Conservation (phyloP, 2,113 vertebrate genomes). For the Kryptolebias marmoratus region DNA sequence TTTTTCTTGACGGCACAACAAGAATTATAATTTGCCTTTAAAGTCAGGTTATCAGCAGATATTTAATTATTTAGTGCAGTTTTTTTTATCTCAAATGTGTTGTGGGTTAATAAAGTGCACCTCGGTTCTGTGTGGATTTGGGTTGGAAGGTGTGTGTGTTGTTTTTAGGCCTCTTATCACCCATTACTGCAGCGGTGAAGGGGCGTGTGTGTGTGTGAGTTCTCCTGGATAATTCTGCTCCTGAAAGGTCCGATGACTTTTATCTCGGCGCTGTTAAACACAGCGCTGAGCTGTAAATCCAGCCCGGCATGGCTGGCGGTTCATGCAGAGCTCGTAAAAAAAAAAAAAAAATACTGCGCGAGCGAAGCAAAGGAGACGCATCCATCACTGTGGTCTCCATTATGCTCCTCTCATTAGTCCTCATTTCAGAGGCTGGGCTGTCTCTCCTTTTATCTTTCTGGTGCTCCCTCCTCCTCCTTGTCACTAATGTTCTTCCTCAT, state of each 20-base stretch:
- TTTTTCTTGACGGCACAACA: too few species aligned
- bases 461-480: background rate
- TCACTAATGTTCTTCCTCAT: slow-evolving; percentile 30
- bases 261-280: slow-evolving; percentile 26
- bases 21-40: too few species aligned
- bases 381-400: slow-evolving; percentile 62
- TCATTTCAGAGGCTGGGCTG: slow-evolving; percentile 47
- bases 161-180: background rate
- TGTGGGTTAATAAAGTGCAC: background rate
- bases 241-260: slow-evolving; percentile 36
- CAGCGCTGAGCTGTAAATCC: slow-evolving; percentile 16
- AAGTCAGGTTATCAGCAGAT: background rate
- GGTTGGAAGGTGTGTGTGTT: too few species aligned
- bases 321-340: slow-evolving; percentile 29
- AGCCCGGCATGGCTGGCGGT: background rate
- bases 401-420: slow-evolving; percentile 62
- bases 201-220: background rate
- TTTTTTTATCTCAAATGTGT: background rate
- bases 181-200: background rate
- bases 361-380: slow-evolving; percentile 44
- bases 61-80: background rate
- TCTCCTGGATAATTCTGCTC: slow-evolving; percentile 3
- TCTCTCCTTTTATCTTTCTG: slow-evolving; percentile 9
- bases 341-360: background rate
- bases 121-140: too few species aligned